Percentiles rank a stretch among this genome's conserved stretches.
phyloP scores from a whole-genome alignment of 92 coral and sea anemone genomes.

The Parazoanthus atlanticus region DNA sequence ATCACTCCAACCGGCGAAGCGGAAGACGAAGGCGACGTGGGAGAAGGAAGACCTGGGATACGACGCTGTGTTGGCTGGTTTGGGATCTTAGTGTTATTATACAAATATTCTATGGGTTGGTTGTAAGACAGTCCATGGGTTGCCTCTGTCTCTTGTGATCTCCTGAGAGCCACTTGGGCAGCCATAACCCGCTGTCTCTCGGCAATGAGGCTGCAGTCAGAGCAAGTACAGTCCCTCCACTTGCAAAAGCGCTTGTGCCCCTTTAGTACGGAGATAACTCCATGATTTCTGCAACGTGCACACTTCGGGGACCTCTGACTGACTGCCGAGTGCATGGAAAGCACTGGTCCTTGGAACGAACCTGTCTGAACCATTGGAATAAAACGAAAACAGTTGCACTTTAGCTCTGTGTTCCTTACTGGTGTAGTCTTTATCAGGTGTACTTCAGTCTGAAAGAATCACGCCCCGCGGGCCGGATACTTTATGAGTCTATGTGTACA shows the following conservation, averaged over 20 bases:
- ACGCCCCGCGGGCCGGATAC: constrained; percentile 31
- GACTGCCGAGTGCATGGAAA: constrained; percentile 32
- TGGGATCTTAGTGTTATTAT: constrained; percentile 3
- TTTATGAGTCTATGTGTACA: constrained; percentile 18
- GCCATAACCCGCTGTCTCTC: constrained; percentile 99
- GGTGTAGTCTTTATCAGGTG: constrained; percentile 4
- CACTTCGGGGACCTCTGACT: constrained; percentile 93
- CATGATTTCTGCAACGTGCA: constrained; percentile 98
- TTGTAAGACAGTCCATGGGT: constrained; percentile 31
- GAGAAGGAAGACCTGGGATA: neutral
- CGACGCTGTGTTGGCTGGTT: constrained; percentile 19
- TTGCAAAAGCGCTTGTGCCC: constrained; percentile 99
- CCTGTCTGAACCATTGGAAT: constrained; percentile 50
- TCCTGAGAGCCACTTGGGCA: constrained; percentile 95
- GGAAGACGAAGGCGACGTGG: constrained; percentile 29
- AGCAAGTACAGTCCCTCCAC: constrained; percentile 97
- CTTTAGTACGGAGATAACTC: constrained; percentile 93
- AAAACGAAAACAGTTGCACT: constrained; percentile 1
- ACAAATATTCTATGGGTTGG: constrained; percentile 21
- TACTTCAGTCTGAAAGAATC: constrained; percentile 4
- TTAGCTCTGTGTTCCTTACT: constrained; percentile 12
- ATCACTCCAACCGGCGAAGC: constrained; percentile 30
- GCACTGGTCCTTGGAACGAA: constrained; percentile 38
- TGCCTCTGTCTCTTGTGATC: constrained; percentile 90
- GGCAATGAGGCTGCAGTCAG: constrained; percentile 95